Conservation (phyloP, 2,888 invertebrate species). For the Griposia aprilina region DNA sequence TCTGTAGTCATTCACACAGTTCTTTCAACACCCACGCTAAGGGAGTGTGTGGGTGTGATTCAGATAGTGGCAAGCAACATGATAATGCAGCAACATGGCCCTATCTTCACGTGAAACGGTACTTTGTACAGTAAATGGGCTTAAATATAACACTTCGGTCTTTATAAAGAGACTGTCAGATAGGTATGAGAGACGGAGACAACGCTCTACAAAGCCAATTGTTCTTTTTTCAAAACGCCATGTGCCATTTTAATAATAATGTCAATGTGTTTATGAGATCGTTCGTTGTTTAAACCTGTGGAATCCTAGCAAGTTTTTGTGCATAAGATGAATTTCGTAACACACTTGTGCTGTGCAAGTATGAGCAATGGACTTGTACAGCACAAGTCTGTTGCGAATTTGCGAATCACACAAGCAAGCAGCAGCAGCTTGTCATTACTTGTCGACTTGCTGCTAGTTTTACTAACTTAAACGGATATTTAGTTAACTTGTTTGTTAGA, state of each 20-base stretch:
- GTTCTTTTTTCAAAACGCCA: not conserved
- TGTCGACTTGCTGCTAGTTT: not conserved
- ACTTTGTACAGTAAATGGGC: not conserved
- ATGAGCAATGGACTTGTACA: not conserved
- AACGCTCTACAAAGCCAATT: not conserved
- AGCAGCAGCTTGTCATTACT: not conserved
- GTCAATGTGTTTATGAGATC: not conserved
- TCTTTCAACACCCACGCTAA: conserved; percentile 30
- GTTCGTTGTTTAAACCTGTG: not conserved
- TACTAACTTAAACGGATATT: not conserved
- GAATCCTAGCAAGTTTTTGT: not conserved
- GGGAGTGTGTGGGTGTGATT: conserved; percentile 16
- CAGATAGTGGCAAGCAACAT: not conserved
- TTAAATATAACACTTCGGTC: not conserved
- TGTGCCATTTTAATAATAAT: not conserved
- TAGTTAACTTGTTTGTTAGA: not conserved
- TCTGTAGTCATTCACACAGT: conserved; percentile 18
- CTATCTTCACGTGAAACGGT: not conserved
- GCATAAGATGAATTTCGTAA: not conserved
- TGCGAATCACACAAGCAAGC: not conserved
- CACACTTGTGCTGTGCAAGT: not conserved
- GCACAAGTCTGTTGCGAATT: not conserved
- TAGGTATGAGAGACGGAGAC: not conserved
- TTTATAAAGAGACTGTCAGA: not conserved
- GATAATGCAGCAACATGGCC: conserved; percentile 11